phyloP scores from a whole-genome alignment of 2,113 vertebrate genomes.

The Empidonax alnorum region DNA sequence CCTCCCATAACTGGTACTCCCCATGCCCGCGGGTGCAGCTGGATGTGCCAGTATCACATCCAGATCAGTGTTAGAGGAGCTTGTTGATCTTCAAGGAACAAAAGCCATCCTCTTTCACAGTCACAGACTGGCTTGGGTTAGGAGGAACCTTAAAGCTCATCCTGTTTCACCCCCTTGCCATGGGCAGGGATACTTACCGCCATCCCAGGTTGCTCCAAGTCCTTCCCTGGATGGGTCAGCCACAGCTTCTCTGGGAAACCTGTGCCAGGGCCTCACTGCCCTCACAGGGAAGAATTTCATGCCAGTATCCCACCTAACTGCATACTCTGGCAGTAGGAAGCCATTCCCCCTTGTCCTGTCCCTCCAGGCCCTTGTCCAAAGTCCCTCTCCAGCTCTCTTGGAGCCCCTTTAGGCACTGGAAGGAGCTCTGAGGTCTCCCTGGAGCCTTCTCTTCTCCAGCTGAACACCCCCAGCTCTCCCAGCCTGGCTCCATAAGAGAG shows the following conservation, averaged over 20 bases:
- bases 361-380: neutral
- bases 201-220: neutral
- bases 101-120: neutral
- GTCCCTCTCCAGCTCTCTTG: neutral
- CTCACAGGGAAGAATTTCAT: neutral
- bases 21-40: neutral
- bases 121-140: neutral
- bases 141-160: neutral
- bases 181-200: neutral
- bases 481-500: neutral
- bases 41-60: neutral
- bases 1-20: neutral
- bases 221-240: accelerated
- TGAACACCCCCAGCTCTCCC: neutral
- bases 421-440: neutral
- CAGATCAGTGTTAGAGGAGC: accelerated
- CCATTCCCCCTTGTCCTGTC: neutral
- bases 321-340: neutral
- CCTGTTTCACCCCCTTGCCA: neutral
- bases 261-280: neutral
- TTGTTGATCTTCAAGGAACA: neutral
- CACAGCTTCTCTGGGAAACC: neutral
- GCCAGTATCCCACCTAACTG: neutral
- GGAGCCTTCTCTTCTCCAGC: neutral
- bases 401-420: neutral